phyloP scores from a whole-genome alignment of 1,140 invertebrate species.

The Drosophila novamexicana region DNA sequence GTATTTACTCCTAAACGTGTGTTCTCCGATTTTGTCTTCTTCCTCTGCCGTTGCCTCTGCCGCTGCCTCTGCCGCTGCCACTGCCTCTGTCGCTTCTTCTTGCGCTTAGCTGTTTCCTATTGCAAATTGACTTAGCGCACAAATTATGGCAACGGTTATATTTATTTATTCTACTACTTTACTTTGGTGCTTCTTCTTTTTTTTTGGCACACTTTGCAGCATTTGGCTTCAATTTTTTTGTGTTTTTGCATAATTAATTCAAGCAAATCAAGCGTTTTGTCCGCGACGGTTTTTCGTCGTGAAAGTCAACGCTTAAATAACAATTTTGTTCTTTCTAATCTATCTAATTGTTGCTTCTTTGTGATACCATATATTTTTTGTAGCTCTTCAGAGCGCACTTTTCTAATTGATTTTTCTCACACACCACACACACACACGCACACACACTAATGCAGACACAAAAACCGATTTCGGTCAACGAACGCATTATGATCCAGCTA shows the following conservation, averaged over 20 bases:
- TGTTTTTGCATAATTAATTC: constrained; percentile 64
- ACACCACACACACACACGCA: constrained; percentile 16
- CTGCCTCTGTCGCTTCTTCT: not conserved
- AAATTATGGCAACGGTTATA: constrained; percentile 44
- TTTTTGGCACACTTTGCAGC: constrained; percentile 33
- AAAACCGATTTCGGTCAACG: constrained; percentile 65
- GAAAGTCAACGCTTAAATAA: constrained; percentile 64
- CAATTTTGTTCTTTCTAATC: constrained; percentile 61
- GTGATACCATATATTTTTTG: constrained; percentile 32
- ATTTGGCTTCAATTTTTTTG: constrained; percentile 10
- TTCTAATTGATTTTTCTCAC: constrained; percentile 80
- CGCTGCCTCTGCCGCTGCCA: not conserved
- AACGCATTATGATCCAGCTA: constrained; percentile 65
- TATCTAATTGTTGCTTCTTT: constrained; percentile 52
- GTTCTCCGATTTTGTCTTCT: not conserved
- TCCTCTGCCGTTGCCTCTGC: not conserved
- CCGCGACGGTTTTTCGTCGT: constrained; percentile 35
- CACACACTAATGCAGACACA: not conserved
- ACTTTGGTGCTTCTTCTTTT: not conserved
- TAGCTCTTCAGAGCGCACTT: constrained; percentile 38
- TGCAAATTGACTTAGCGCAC: constrained; percentile 25
- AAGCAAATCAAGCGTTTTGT: constrained; percentile 34
- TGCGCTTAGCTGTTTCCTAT: constrained; percentile 16
- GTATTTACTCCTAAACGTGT: not conserved
- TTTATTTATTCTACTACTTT: constrained; percentile 13